phyloP scores from a whole-genome alignment of 2,888 invertebrate species.

The Brachypalpus laphriformis region DNA sequence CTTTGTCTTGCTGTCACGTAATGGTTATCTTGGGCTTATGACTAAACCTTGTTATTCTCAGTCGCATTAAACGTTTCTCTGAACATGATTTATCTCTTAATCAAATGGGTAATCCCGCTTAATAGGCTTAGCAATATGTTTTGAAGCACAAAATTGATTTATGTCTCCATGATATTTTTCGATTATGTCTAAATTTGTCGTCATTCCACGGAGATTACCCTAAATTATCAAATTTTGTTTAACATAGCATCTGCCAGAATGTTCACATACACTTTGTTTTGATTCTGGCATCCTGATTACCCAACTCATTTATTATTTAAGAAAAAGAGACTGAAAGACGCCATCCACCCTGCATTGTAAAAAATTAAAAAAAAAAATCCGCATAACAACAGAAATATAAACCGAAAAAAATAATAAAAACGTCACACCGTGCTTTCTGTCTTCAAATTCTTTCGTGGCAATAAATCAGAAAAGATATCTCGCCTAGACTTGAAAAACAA shows the following conservation, averaged over 20 bases:
- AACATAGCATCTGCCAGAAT: not conserved
- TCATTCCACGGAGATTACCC: not conserved
- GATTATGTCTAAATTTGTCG: not conserved
- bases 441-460: not conserved
- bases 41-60: no score
- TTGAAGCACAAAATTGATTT: no score
- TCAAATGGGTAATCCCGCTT: no score
- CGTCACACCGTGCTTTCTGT: not conserved
- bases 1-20: no score
- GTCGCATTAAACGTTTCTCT: no score
- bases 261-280: not conserved
- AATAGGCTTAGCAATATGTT: no score
- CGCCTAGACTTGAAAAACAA: slow-evolving; percentile 17
- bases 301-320: not conserved
- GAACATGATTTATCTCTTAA: no score
- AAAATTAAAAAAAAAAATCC: not conserved
- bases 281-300: not conserved
- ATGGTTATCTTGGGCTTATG: no score
- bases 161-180: no score
- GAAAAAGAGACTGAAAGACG: not conserved
- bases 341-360: not conserved
- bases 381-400: not conserved
- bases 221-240: not conserved
- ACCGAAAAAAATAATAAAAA: not conserved
- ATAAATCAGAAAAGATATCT: slow-evolving; percentile 23